phyloP scores from a whole-genome alignment of 2,797 vertebrate species.

The Syncerus caffer region DNA sequence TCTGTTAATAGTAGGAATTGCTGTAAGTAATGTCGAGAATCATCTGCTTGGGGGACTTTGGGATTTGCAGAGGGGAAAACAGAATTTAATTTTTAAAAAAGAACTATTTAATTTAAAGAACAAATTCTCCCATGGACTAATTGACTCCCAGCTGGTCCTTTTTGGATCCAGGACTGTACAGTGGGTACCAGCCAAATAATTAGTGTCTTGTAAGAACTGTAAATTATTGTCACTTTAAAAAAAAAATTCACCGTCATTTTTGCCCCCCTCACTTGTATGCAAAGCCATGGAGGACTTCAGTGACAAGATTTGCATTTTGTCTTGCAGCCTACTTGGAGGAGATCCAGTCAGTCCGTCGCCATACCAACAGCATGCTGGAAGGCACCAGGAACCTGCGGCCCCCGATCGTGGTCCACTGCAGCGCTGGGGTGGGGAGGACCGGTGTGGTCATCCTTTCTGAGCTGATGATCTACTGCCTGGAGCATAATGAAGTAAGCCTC shows the following conservation, averaged over 20 bases:
- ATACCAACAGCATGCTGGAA: slow-evolving; percentile 96
- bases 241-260: neutral
- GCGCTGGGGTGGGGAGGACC: slow-evolving; percentile 93
- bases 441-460: slow-evolving; percentile 96
- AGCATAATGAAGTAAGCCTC: slow-evolving; percentile 93
- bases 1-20: slow-evolving; percentile 79
- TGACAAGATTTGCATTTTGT: slow-evolving; percentile 52
- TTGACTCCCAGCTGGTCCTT: slow-evolving; percentile 81
- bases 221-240: slow-evolving; percentile 69
- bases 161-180: slow-evolving; percentile 69
- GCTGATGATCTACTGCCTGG: slow-evolving; percentile 97
- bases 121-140: slow-evolving; percentile 78
- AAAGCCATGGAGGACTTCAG: neutral
- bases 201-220: slow-evolving; percentile 74
- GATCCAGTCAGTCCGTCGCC: slow-evolving; percentile 96
- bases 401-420: slow-evolving; percentile 96
- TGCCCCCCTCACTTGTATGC: neutral
- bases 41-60: slow-evolving; percentile 83
- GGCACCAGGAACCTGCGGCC: slow-evolving; percentile 90
- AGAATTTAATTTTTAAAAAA: slow-evolving; percentile 80
- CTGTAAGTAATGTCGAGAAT: slow-evolving; percentile 83
- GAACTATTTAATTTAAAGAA: slow-evolving; percentile 82
- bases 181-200: slow-evolving; percentile 76
- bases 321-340: slow-evolving; percentile 94
- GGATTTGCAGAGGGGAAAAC: slow-evolving; percentile 79